Evolutionary conservation across 2,797 vertebrate species (phyloP), one percentile per base, ranked within the genome.

Genomic region (Erpetoichthys calabaricus): DNA sequence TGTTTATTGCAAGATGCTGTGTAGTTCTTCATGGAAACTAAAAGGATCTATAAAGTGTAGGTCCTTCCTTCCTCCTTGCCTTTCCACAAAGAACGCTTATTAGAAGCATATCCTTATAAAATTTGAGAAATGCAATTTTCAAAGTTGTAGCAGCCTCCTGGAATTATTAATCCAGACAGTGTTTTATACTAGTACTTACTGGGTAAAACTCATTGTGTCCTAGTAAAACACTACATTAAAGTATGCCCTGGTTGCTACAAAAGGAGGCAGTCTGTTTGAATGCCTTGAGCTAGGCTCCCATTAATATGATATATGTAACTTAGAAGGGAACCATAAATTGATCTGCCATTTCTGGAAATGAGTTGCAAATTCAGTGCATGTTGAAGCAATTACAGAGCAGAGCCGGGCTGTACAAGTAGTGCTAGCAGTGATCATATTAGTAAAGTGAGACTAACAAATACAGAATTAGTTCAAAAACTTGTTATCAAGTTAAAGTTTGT

Each of bases 361-460:
- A 45, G 52, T 64, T 42, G 45, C 61, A 62, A 64, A 66, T 72
- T 67, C 58, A 60, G 51, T 54, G 56, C 62, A 65, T 59, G 54
- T 59, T 67, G 65, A 63, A 76, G 60, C 68, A 63, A 66, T 74
- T 67, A 52, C 63, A 62, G 62, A 67, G 62, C 61, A 67, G 68
- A 67, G 65, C 63, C 69, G 62, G 69, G 57, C 60, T 62, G 51
- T 25, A 25, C 25, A 25, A 25, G 25, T 25, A 25, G 25, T 25
- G 25, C 25, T 25, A 25, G 25, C 25, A 25, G 25, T 25, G 25
- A 25, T 25, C 25, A 25, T 25, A 25, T 25, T 25, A 25, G 25
- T 25, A 25, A 25, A 25, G 25, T 25, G 25, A 25, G 25, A 25
- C 25, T 25, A 25, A 25, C 25, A 25, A 25, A 25, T 25, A 25